Percentiles rank a stretch among this genome's conserved stretches.
Conservation (phyloP, 2,888 invertebrate species). For the Dinocampus coccinellae region DNA sequence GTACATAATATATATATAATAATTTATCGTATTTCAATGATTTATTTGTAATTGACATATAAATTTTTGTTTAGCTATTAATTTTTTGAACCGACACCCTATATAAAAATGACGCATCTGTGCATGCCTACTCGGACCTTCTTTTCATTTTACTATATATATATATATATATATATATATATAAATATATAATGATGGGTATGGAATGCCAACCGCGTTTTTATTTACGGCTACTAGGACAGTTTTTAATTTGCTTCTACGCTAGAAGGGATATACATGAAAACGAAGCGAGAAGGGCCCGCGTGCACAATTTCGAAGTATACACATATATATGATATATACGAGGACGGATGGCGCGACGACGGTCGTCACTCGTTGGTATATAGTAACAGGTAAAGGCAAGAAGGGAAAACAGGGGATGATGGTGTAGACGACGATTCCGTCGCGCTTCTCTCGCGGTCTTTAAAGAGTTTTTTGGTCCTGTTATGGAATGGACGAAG, state of each 20-base stretch:
- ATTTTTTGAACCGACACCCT: not conserved
- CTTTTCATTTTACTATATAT: not conserved
- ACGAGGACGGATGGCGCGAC: constrained; percentile 22
- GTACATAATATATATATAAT: too few relatives aligned
- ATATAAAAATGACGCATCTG: not conserved
- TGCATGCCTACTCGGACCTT: not conserved
- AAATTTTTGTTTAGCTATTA: not conserved
- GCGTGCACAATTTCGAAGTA: constrained; percentile 16
- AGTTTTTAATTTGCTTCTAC: constrained; percentile 69
- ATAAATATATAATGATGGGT: not conserved
- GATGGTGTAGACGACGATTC: constrained; percentile 43
- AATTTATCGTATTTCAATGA: not conserved
- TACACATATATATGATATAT: constrained; percentile 19
- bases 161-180: not conserved
- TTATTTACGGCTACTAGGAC: constrained; percentile 69
- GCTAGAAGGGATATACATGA: constrained; percentile 47
- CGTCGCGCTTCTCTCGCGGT: constrained; percentile 42
- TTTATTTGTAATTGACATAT: not conserved
- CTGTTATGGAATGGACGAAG: constrained; percentile 67
- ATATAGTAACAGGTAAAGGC: constrained; percentile 18
- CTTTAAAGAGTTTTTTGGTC: constrained; percentile 66
- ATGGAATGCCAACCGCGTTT: constrained; percentile 63
- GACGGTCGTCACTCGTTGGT: constrained; percentile 39
- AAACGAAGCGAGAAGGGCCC: constrained; percentile 42
- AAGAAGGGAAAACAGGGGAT: constrained; percentile 40